These are phyloP conservation scores for Syrista parreyssii DNA, from an alignment of 2,888 invertebrate species.

Conservation along the genomic window DNA sequence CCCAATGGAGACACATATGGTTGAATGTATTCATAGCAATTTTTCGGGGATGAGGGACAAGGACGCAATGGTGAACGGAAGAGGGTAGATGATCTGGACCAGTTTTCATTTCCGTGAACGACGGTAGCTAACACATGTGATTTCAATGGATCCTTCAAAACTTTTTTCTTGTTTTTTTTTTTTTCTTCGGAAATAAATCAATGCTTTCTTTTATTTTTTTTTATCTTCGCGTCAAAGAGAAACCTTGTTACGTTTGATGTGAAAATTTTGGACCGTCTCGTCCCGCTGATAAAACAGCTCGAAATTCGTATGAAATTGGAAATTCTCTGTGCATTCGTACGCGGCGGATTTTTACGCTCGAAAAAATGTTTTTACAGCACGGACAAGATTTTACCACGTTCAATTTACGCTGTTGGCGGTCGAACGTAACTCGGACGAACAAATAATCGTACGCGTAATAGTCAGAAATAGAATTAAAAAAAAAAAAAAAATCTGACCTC, in stretches of 20 bases:
- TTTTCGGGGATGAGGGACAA: background rate
- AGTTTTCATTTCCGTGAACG: background rate
- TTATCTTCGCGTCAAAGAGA: background rate
- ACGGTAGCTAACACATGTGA: background rate
- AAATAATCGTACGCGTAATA: background rate
- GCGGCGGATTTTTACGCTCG: background rate
- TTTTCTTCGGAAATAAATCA: background rate
- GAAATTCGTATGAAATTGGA: background rate
- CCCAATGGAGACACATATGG: background rate
- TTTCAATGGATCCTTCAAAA: background rate
- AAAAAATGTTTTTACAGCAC: background rate
- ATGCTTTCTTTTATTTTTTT: background rate
- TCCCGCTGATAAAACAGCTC: background rate
- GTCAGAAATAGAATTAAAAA: background rate
- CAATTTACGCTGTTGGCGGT: background rate
- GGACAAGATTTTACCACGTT: background rate
- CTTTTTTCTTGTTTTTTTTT: no score
- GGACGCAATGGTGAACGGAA: background rate
- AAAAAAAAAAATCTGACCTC: background rate
- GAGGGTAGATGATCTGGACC: background rate
- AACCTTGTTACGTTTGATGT: background rate
- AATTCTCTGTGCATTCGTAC: background rate
- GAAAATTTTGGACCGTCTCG: background rate
- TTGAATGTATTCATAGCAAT: background rate
- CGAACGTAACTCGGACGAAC: background rate